These are phyloP conservation scores for Polyommatus iphigenia DNA, from an alignment of 2,888 invertebrate species.

Conservation along the genomic window DNA sequence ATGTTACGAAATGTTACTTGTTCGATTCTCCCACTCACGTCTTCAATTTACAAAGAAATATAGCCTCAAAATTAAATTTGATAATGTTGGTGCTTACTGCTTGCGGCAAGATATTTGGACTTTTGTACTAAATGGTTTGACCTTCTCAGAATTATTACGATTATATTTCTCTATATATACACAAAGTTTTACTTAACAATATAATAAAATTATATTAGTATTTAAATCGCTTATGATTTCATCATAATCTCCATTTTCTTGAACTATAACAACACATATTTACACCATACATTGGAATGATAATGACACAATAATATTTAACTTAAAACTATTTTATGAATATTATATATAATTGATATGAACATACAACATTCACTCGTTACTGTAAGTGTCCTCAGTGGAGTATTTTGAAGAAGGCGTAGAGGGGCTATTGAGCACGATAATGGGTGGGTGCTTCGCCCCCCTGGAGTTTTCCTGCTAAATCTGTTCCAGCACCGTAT, in stretches of 20 bases:
- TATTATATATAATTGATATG: slow-evolving; percentile 55
- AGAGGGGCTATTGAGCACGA: slow-evolving; percentile 72
- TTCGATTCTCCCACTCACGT: no score
- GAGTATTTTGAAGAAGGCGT: slow-evolving; percentile 61
- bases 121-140: slow-evolving; percentile 12
- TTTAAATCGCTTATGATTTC: neutral
- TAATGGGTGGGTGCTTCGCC: slow-evolving; percentile 54
- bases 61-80: neutral
- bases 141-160: neutral
- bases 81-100: neutral
- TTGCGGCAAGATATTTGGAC: neutral
- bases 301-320: slow-evolving; percentile 39
- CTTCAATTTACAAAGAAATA: neutral
- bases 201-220: neutral
- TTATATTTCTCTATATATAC: neutral
- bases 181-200: neutral
- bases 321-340: slow-evolving; percentile 47
- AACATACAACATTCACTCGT: slow-evolving; percentile 69
- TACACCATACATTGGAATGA: slow-evolving; percentile 70
- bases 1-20: no score
- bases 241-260: neutral
- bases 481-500: slow-evolving; percentile 63
- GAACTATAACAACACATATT: slow-evolving; percentile 41
- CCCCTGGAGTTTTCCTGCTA: slow-evolving; percentile 61
- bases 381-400: slow-evolving; percentile 61